Evolutionary conservation across 92 coral and sea anemone species (phyloP), one percentile per base, ranked within the genome.

Genomic region (Nematostella vectensis): DNA sequence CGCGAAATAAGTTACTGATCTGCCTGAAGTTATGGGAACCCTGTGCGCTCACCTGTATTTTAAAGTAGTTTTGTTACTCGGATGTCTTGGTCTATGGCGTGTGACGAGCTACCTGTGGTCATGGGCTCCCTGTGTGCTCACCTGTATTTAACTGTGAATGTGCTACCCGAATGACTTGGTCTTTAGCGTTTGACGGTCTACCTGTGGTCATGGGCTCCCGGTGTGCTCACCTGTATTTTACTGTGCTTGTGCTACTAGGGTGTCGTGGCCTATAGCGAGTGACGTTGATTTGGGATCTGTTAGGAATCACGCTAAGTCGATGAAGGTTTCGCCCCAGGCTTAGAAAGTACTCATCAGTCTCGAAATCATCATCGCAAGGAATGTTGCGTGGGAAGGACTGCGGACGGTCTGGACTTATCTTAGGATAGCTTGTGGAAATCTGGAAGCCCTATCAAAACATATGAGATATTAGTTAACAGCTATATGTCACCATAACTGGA

Each of bases 281-380:
- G 18, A 91, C 88, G 6, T 76, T 61, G 31, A 86, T 81, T 59
- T 81, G 84, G 16, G 75, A 75, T 36, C 49, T 69, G 11, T 74
- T 70, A 11, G 78, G 85, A 8, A 79, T 61, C 52, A 59, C 83
- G 47, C 75, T 71, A 19, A 91, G 68, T 44, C 70, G 73, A 81
- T 91, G 98, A 15, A 80, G 76, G 48, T 59, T 75, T 22, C 96
- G 95, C 29, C 98, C 98, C 57, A 86, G 76, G 58, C 85, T 86
- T 52, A 86, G 62, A 51, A 78, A 70, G 50, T 58, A 80, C 33
- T 78, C 88, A 52, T 80, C 68, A 18, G 83, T 52, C 25, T 61
- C 67, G 31, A 54, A 71, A 36, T 70, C 72, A 59, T 79, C 75
- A 3, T 79, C 85, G 58, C 74, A 68, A 44, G 83, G 77, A 24